These are phyloP conservation scores for Mobula hypostoma DNA, from an alignment of 2,113 vertebrate species.

Conservation along the genomic window DNA sequence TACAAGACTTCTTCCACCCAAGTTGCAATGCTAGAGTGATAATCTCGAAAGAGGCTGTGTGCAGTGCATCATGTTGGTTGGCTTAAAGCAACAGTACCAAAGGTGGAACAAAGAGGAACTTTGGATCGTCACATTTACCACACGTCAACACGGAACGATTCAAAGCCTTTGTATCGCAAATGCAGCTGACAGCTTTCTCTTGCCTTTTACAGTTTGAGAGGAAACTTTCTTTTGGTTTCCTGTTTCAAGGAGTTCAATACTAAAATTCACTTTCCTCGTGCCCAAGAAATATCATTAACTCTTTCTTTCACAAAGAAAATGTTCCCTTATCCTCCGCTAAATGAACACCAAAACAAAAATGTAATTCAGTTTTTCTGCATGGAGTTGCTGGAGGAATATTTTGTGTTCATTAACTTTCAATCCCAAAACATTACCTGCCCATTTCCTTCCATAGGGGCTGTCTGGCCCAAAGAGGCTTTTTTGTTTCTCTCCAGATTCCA, in stretches of 20 bases:
- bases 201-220: slow-evolving; percentile 19
- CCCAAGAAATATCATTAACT: background rate
- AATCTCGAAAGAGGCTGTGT: background rate
- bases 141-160: slow-evolving; percentile 2
- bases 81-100: background rate
- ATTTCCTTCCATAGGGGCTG: no score
- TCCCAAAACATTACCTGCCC: no score
- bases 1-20: background rate
- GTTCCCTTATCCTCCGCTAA: background rate
- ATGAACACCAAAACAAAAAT: background rate
- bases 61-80: background rate
- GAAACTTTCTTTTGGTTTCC: background rate
- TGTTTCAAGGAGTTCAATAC: background rate
- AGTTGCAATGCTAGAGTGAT: background rate
- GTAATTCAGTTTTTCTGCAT: background rate
- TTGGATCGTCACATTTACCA: background rate
- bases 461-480: no score
- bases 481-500: no score
- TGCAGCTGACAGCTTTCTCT: slow-evolving; percentile 27
- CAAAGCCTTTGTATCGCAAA: no score
- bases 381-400: background rate
- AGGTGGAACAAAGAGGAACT: background rate
- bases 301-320: background rate
- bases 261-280: background rate
- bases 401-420: background rate